A percentile compares a stretch with the other conserved stretches of the same genome.
Conservation (phyloP, 2,888 invertebrate species). For the Microctonus hyperodae region DNA sequence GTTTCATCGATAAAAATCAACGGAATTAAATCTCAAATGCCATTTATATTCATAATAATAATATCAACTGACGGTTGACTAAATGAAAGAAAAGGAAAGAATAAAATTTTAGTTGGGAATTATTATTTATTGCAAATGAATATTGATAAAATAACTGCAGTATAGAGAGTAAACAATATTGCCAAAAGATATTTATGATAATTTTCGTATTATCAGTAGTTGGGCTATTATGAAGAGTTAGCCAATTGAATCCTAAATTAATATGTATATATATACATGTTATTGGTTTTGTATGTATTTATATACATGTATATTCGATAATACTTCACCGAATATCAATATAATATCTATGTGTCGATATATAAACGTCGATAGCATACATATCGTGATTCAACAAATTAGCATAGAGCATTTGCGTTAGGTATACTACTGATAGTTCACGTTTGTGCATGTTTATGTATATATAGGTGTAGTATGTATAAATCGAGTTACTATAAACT, state of each 20-base stretch:
- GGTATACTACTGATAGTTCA: neutral
- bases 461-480: too few relatives aligned
- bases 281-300: neutral
- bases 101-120: neutral
- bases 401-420: slow-evolving; percentile 24
- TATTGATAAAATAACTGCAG: too few relatives aligned
- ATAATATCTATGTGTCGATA: slow-evolving; percentile 5
- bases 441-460: neutral
- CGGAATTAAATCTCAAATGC: too few relatives aligned
- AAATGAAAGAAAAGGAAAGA: neutral
- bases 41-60: too few relatives aligned
- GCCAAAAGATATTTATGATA: slow-evolving; percentile 36
- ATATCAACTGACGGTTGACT: too few relatives aligned
- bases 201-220: slow-evolving; percentile 40
- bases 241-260: slow-evolving; percentile 18
- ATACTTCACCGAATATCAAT: slow-evolving; percentile 17
- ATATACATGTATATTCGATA: slow-evolving; percentile 9
- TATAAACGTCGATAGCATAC: slow-evolving; percentile 5
- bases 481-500: neutral
- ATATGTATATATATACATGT: neutral
- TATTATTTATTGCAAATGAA: neutral
- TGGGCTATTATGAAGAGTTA: slow-evolving; percentile 26
- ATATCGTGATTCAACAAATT: slow-evolving; percentile 28
- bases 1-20: too few relatives aligned
- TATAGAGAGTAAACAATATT: slow-evolving; percentile 14